Base-by-base conservation (phyloP, 2,797 vertebrate species). In the Syngnathus acus region DNA sequence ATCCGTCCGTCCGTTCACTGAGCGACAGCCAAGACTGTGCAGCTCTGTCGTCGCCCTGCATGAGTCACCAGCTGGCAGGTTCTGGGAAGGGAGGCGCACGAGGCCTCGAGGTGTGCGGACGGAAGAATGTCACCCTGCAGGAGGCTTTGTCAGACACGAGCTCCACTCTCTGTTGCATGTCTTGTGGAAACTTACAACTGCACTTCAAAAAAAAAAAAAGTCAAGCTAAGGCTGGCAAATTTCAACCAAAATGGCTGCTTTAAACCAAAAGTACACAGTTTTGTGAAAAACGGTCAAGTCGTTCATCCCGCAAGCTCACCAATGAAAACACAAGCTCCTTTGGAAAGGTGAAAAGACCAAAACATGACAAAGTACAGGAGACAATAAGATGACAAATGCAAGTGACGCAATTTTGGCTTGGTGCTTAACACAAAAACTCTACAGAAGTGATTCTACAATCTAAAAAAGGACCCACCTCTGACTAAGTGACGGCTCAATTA, bases 61-160 rank as follows among this genome's bases (percentile, higher is more conserved):
- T 90, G 88, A 90, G 77, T 91, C 86, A 90, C 70, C 66, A 11
- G 66, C 63, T 37, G 63, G 65, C 68, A 19, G 53, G 72, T 90
- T 90, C 82, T 87, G 86, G 87, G 90, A 90, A 91, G 71, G 59
- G 71, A 71, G 23, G 6, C 60, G 59, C 54, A 69, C 67, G 65
- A 68, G 55, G 77, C 51, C 54, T 14, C 16, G 48, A 43, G 68
- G 48, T 26, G 74, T 54, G 80, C 73, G 74, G 67, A 71, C 43
- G 6, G 66, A 65, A 67, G 65, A 45, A 66, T 32, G 37, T 73
- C 69, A 45, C 67, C 65, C 61, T 57, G 59, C 60, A 72, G 65
- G 68, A 57, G 72, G 75, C 0, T 70, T 78, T 65, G 57, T 84
- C 74, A 50, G 78, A 79, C 71, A 78, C 43, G 69, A 72, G 62